Percentiles rank a stretch among this genome's conserved stretches.
Evolutionary conservation across 1,140 invertebrate genomes (phyloP).

Genomic region (Orussus abietinus): DNA sequence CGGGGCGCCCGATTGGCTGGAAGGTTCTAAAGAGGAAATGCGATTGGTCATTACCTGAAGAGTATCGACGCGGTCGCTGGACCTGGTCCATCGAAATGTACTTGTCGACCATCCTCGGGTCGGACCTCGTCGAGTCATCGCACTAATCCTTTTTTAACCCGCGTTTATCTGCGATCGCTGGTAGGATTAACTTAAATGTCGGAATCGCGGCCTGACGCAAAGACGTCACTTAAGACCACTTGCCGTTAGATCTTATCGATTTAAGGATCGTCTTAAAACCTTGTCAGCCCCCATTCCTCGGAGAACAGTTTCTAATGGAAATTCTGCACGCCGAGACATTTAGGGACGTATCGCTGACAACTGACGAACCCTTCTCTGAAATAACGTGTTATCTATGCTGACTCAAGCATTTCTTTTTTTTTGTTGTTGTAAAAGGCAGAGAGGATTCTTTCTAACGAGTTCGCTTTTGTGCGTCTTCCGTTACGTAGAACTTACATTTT

Average conservation of each 20-base stretch:
- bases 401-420: too few species aligned
- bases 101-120: neutral
- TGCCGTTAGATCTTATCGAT: constrained; percentile 3
- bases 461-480: too few species aligned
- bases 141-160: constrained; percentile 10
- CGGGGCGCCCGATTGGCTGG: constrained; percentile 1
- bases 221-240: constrained; percentile 1
- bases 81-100: neutral
- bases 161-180: constrained; percentile 7
- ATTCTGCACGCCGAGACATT: too few species aligned
- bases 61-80: neutral
- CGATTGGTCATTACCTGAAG: neutral
- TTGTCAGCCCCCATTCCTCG: constrained; percentile 5
- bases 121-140: constrained; percentile 4
- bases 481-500: too few species aligned
- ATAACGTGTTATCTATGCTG: too few species aligned
- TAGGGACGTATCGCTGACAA: too few species aligned
- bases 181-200: constrained; percentile 8
- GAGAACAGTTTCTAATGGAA: too few species aligned
- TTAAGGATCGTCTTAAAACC: neutral
- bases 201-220: too few species aligned
- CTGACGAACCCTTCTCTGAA: too few species aligned
- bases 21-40: neutral
- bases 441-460: too few species aligned
- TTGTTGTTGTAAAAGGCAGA: too few species aligned